Evolutionary conservation across 2,113 vertebrate genomes (phyloP), one percentile per base, ranked within the genome.

Genomic region (Chlorodrepanis virens): DNA sequence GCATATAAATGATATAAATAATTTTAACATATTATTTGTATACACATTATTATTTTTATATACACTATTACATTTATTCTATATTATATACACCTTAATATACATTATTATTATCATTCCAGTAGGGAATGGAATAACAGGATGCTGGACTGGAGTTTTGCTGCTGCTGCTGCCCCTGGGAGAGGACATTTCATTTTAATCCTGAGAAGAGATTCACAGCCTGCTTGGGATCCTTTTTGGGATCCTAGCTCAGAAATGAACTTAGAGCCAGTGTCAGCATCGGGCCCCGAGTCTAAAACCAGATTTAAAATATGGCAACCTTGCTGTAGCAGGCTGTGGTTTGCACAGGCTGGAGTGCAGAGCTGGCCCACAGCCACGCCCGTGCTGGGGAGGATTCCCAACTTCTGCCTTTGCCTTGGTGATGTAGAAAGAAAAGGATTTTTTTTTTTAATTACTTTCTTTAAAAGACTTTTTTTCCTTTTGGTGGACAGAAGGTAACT

Each of bases 351-450:
- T 0, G 4, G 72, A 77, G 24, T 71, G 74, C 12, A 47, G 12
- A 68, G 52, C 70, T 95, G 96, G 82, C n/a, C 1, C 52, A 9
- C 25, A 71, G 77, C 87, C 92, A 90, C 80, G 56, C 47, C 81
- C 87, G 76, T 0, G 0, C 70, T 37, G 78, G 57, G 76, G 75
- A 64, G 52, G 57, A 21, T 11, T 71, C 85, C 69, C 87, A 79
- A 7, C 82, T 72, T 76, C 74, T 76, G 85, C 82, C 63, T 65
- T 93, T 75, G 61, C 85, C 93, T 93, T 93, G 61, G 72, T 95
- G 53, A 49, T 90, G 50, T 27, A 69, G 78, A 23, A 68, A 68
- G 24, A 7, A 47, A 63, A 53, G 18, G 17, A 3, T 52, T 42
- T 11, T 63, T 31, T 25, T 31, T 29, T 2, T 0, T 2, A 24